A percentile compares a stretch with the other conserved stretches of the same genome.
Evolutionary conservation across 37 sponge, comb jelly and placozoan genomes (phyloP).

Genomic region (Beroe ovata): DNA sequence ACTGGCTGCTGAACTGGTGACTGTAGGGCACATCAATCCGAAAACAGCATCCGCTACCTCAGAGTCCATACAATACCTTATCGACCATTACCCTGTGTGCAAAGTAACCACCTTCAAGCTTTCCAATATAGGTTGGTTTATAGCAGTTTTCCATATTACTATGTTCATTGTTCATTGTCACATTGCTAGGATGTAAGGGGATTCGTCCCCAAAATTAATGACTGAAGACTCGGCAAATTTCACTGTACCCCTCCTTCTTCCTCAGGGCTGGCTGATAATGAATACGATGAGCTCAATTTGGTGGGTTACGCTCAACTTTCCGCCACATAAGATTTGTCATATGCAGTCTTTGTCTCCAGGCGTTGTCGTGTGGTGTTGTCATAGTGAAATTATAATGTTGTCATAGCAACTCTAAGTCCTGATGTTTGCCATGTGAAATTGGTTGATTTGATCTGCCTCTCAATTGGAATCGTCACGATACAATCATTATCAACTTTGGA

Average conservation of each 20-base stretch:
- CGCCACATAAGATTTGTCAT: slow-evolving; percentile 11
- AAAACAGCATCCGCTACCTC: slow-evolving; percentile 44
- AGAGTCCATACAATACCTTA: slow-evolving; percentile 33
- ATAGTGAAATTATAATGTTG: background rate
- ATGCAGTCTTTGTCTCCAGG: too few relatives aligned
- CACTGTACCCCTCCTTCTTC: too few relatives aligned
- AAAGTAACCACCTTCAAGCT: slow-evolving; percentile 66
- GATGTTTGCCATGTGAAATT: too few relatives aligned
- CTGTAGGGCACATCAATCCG: slow-evolving; percentile 37
- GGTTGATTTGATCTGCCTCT: too few relatives aligned
- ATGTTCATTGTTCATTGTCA: too few relatives aligned
- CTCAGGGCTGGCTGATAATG: slow-evolving; percentile 42
- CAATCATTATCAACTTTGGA: too few relatives aligned
- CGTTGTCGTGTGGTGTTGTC: too few relatives aligned
- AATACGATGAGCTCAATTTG: slow-evolving; percentile 11
- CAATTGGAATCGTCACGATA: too few relatives aligned
- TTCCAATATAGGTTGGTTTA: slow-evolving; percentile 18
- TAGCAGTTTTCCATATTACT: background rate
- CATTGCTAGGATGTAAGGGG: too few relatives aligned
- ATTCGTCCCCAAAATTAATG: too few relatives aligned
- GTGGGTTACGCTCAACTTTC: slow-evolving; percentile 60
- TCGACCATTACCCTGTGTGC: slow-evolving; percentile 47
- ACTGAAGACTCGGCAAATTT: too few relatives aligned
- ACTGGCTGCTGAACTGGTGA: slow-evolving; percentile 44
- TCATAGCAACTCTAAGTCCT: background rate